Evolutionary conservation across 2,888 invertebrate species (phyloP), one percentile per base, ranked within the genome.

Genomic region (Parnassius apollo): DNA sequence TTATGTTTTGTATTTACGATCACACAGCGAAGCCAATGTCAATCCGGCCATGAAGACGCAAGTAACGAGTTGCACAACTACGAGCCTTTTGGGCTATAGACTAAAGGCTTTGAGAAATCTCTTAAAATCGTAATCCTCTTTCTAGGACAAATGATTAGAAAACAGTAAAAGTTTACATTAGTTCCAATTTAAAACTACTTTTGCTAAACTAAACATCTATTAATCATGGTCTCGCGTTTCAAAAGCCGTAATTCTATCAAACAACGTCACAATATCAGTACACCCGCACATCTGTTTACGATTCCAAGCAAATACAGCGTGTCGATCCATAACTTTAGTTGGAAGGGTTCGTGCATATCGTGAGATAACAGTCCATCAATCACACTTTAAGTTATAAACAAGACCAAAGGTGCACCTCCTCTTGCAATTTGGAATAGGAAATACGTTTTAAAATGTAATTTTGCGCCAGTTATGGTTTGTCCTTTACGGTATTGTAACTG

Each of bases 301-400:
- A 57, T 53, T 57, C 57, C 53, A 52, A 42, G 25, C 22, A 58
- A 50, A 51, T 45, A 45, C 56, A 48, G 79, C 82, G 83, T 62
- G 75, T 72, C 75, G 71, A 71, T 74, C 77, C 83, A 82, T 86
- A 85, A 82, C 82, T 82, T 76, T 78, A 77, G 77, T 78, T 75
- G 68, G 73, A 65, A 72, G 71, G 75, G 75, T 71, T 74, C 74
- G 75, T 81, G 80, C 83, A 83, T 81, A 80, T 78, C 75, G 69
- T 67, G 71, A 82, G 87, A 87, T 88, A 88, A 89, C 80, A 75
- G 80, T 48, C 76, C 83, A 89, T 90, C 89, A 86, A 89, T 89
- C 88, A 89, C 85, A 80, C 81, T 83, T 25, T 25, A 7, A 3
- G 25, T 25, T 2, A 25, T 4, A 25, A 25, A 4, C 25, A 25